Percentiles rank a stretch among this genome's conserved stretches.
phyloP scores from a whole-genome alignment of 2,888 invertebrate genomes.

The Onchidella celtica region DNA sequence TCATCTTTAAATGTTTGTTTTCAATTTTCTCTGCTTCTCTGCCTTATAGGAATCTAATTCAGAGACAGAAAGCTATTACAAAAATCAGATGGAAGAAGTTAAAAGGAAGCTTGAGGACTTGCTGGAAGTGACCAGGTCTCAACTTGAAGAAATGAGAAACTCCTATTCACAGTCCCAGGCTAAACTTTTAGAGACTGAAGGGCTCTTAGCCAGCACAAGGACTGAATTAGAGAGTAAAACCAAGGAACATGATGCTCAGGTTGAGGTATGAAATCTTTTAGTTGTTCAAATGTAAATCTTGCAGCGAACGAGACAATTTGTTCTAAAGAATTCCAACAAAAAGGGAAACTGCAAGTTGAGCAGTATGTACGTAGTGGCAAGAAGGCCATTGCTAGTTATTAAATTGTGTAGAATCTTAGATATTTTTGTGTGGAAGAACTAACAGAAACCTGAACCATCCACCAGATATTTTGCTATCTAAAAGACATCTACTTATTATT shows the following conservation, averaged over 20 bases:
- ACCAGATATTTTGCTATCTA: too few species aligned
- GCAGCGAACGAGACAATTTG: too few species aligned
- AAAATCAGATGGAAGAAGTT: slow-evolving; percentile 62
- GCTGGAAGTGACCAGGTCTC: slow-evolving; percentile 63
- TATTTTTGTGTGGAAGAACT: too few species aligned
- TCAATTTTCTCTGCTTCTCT: too few species aligned
- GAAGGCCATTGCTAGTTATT: too few species aligned
- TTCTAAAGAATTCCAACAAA: too few species aligned
- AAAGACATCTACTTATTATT: too few species aligned
- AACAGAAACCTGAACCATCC: too few species aligned
- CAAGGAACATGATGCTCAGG: slow-evolving; percentile 14
- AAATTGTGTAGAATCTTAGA: too few species aligned
- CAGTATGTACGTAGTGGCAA: too few species aligned
- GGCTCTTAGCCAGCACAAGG: slow-evolving; percentile 58
- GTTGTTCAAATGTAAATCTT: not conserved
- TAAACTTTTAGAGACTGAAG: slow-evolving; percentile 54
- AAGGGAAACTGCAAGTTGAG: too few species aligned
- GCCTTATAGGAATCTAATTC: slow-evolving; percentile 57
- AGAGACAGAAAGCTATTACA: slow-evolving; percentile 67
- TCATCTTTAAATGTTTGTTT: not conserved
- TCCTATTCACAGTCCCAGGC: slow-evolving; percentile 21
- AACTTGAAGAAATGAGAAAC: slow-evolving; percentile 58
- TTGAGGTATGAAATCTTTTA: slow-evolving; percentile 16
- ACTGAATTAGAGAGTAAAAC: slow-evolving; percentile 53
- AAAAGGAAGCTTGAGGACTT: slow-evolving; percentile 62